Base-by-base conservation (phyloP, 2,888 invertebrate species). In the Thumatha senex region DNA sequence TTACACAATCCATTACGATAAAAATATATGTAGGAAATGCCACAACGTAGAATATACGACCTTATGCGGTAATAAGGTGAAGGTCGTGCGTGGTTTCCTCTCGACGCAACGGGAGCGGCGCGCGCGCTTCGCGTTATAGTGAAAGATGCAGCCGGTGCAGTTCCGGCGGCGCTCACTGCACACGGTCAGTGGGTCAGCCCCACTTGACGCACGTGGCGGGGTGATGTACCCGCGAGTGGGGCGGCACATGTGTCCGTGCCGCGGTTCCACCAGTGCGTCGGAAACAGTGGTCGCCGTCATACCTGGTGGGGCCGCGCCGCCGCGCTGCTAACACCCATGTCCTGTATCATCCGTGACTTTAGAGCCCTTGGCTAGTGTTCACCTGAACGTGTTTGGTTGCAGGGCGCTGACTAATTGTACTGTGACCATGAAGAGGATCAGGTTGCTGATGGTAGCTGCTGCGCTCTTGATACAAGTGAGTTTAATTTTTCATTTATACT, bases 401-500 rank as follows among this genome's bases (percentile, higher is more conserved):
- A 90, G 89, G 86, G 78, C 73, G 79, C 78, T 76, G 80, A 78
- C 72, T 82, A 80, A 79, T 77, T 77, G 84, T 80, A 83, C 80
- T 81, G 83, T 78, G 81, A 90, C 79, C 76, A 92, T 92, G 92
- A 92, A 84, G 89, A 86, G 89, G 84, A 90, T 85, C 79, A 89
- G 89, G 73, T 67, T 92, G 67, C 72, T 92, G 80, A 79, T 89
- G 78, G 81, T 85, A 71, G 70, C 91, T 67, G 89, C 83, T 68
- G 80, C 86, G 85, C 85, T 92, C 81, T 88, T 90, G 44, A 66
- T 92, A 76, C 80, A 86, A 90, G 92, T 92, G 56, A 72, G 89
- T 76, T 36, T 34, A 35, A 40, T 13, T 38, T 38, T 24, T 11
- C 42, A 4, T 15, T 31, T 4, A 5, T 24, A 24, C 18, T 4